A percentile compares a stretch with the other conserved stretches of the same genome.
phyloP scores from a whole-genome alignment of 2,888 invertebrate genomes.

The Dryococelus australis region DNA sequence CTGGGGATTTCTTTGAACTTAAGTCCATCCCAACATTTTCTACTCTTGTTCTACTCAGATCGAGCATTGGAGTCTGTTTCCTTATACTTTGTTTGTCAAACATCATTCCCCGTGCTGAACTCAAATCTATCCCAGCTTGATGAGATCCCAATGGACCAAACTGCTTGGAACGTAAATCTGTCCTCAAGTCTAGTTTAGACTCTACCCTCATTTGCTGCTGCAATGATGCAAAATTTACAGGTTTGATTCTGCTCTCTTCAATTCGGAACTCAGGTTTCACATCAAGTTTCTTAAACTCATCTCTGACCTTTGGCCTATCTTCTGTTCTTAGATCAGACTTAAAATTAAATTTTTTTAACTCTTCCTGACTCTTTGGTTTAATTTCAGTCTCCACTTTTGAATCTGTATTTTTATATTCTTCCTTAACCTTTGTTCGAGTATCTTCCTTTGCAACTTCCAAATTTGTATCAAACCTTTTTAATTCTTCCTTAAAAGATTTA shows the following conservation, averaged over 20 bases:
- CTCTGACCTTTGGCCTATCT: neutral
- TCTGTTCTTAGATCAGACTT: neutral
- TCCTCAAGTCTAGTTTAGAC: neutral
- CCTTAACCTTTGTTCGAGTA: constrained; percentile 39
- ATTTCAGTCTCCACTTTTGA: neutral
- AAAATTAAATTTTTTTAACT: neutral
- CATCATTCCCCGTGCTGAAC: neutral
- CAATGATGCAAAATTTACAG: neutral
- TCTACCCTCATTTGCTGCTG: neutral
- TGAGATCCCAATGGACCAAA: neutral
- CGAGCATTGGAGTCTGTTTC: constrained; percentile 12
- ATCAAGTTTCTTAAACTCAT: neutral
- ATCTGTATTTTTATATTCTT: constrained; percentile 41
- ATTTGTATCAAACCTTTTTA: neutral
- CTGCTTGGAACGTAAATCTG: neutral
- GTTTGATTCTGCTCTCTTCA: neutral
- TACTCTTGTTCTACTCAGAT: neutral
- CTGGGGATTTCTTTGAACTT: constrained; percentile 24
- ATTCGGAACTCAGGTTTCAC: neutral
- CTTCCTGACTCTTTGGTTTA: neutral
- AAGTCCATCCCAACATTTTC: constrained; percentile 20
- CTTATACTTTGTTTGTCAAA: neutral
- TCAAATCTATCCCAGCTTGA: constrained; percentile 21
- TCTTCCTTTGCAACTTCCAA: neutral
- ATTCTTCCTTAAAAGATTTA: neutral